phyloP scores from a whole-genome alignment of 2,113 vertebrate genomes.

The Bubo scandiacus region DNA sequence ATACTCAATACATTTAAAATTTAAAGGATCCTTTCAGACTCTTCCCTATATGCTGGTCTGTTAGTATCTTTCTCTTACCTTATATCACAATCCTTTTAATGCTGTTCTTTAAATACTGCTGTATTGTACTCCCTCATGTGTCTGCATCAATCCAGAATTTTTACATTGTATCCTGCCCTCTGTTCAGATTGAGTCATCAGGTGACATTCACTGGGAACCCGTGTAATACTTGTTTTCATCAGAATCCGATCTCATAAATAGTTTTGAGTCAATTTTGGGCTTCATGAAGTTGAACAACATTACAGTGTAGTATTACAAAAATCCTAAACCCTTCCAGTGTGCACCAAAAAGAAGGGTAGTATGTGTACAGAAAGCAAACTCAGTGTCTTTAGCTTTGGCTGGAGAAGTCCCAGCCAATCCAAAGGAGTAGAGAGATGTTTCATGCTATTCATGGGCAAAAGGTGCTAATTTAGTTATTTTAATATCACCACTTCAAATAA shows the following conservation, averaged over 20 bases:
- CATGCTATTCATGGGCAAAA: background rate
- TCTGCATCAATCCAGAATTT: background rate
- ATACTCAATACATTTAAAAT: rapidly evolving
- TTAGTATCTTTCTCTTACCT: background rate
- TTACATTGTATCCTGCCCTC: background rate
- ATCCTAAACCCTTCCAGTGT: background rate
- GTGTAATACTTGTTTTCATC: background rate
- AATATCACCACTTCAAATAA: background rate
- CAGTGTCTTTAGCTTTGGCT: background rate
- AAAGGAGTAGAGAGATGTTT: background rate
- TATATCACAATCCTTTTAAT: background rate
- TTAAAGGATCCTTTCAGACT: background rate
- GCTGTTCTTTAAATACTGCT: background rate
- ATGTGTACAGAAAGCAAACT: background rate
- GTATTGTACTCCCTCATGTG: background rate
- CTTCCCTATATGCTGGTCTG: background rate
- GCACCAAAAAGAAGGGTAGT: background rate
- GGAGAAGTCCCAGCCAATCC: background rate
- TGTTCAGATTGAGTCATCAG: background rate
- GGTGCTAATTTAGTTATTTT: background rate
- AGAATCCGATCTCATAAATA: background rate
- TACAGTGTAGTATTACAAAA: background rate
- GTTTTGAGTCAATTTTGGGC: background rate
- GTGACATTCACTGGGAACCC: background rate
- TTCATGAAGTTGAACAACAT: background rate